Conservation (phyloP, 2,888 invertebrate genomes). For the Apamea anceps region DNA sequence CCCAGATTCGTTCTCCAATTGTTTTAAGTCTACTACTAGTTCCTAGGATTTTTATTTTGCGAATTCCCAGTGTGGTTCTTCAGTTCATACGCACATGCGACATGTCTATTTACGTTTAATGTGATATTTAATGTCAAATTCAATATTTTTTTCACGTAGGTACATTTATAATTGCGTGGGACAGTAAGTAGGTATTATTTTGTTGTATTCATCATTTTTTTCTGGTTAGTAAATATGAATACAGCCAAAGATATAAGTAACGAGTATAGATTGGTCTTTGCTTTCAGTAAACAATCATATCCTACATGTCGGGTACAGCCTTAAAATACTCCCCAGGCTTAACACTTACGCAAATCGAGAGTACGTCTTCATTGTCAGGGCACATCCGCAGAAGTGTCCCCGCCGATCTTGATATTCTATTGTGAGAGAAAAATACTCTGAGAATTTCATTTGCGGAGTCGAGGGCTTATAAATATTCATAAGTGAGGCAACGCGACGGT, state of each 20-base stretch:
- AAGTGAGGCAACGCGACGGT: constrained; percentile 39
- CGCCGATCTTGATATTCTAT: constrained; percentile 61
- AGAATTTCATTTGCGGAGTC: constrained; percentile 66
- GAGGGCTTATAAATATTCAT: constrained; percentile 71
- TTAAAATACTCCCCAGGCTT: background rate
- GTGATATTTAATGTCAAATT: too few species aligned
- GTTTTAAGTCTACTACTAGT: too few species aligned
- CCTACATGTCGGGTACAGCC: constrained; percentile 4
- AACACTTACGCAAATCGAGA: constrained; percentile 26
- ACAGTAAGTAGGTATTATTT: background rate
- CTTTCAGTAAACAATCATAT: constrained; percentile 23
- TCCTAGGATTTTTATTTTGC: too few species aligned
- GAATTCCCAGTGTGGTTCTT: too few species aligned
- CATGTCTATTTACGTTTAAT: too few species aligned
- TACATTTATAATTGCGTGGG: too few species aligned
- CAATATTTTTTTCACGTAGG: too few species aligned
- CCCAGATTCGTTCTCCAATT: too few species aligned
- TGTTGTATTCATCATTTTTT: background rate
- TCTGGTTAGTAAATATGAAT: background rate
- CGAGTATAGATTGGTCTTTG: background rate
- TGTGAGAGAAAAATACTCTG: constrained; percentile 67
- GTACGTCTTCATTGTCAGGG: constrained; percentile 36
- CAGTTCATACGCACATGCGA: too few species aligned
- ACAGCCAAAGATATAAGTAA: background rate
- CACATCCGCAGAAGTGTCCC: constrained; percentile 44